Conservation (phyloP, 1,140 invertebrate genomes). For the Zaprionus ornatus region DNA sequence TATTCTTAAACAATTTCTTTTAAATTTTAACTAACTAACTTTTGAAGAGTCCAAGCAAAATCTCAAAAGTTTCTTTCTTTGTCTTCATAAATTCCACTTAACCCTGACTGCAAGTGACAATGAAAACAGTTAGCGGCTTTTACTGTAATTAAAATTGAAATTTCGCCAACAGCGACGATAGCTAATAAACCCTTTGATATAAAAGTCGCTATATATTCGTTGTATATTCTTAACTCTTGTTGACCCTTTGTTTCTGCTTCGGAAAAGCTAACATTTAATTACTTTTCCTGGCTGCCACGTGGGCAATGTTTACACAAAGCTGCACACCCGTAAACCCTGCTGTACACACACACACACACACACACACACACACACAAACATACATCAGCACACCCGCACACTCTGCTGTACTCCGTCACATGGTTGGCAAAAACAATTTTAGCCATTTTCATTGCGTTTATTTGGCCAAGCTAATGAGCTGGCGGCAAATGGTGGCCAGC, state of each 20-base stretch:
- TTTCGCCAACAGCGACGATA: background rate
- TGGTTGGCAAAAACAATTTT: slow-evolving; percentile 47
- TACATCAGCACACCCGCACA: slow-evolving; percentile 5
- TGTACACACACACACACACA: slow-evolving; percentile 42
- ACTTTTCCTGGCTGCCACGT: slow-evolving; percentile 35
- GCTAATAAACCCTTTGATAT: slow-evolving; percentile 17
- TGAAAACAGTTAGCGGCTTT: background rate
- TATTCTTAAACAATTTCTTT: no score
- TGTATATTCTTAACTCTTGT: slow-evolving; percentile 6
- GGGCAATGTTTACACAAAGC: slow-evolving; percentile 34
- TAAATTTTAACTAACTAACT: no score
- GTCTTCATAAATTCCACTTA: background rate
- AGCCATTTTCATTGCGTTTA: slow-evolving; percentile 47
- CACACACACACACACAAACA: slow-evolving; percentile 40
- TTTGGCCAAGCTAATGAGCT: slow-evolving; percentile 75
- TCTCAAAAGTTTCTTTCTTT: background rate
- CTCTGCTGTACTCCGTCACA: slow-evolving; percentile 28
- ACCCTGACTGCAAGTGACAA: background rate
- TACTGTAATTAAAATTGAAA: slow-evolving; percentile 9
- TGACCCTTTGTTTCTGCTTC: slow-evolving; percentile 20
- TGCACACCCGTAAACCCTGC: background rate
- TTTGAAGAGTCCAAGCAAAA: background rate
- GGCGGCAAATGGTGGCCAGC: slow-evolving; percentile 29
- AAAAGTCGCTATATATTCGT: background rate
- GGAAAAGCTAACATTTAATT: slow-evolving; percentile 28